Evolutionary conservation across 2,797 vertebrate species (phyloP).

Genomic region (Etheostoma nigrum): DNA sequence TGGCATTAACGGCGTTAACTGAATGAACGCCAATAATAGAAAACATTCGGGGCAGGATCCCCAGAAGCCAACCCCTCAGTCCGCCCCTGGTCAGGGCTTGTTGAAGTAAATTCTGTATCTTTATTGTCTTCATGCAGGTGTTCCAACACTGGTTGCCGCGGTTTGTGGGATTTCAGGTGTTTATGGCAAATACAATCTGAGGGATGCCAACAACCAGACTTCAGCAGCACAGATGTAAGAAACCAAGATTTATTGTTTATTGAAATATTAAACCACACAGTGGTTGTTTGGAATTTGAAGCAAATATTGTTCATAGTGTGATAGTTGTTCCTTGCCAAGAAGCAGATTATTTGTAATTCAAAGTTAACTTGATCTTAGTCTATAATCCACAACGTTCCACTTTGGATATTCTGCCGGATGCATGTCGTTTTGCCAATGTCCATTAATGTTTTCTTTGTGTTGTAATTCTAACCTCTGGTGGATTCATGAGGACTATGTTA

Average conservation of each 20-base stretch:
- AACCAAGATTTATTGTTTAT: not conserved
- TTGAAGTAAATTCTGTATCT: not conserved
- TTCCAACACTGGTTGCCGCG: slow-evolving; percentile 77
- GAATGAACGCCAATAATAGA: too few relatives aligned
- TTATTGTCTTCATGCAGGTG: slow-evolving; percentile 72
- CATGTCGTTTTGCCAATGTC: too few relatives aligned
- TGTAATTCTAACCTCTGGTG: too few relatives aligned
- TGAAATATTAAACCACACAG: not conserved
- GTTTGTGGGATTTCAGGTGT: slow-evolving; percentile 66
- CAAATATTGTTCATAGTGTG: not conserved
- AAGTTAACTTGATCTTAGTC: not conserved
- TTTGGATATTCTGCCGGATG: too few relatives aligned
- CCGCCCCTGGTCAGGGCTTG: too few relatives aligned
- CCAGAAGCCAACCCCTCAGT: too few relatives aligned
- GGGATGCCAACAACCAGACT: rapidly evolving
- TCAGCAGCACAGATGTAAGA: slow-evolving; percentile 81
- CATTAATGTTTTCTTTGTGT: too few relatives aligned
- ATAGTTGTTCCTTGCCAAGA: not conserved
- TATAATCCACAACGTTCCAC: too few relatives aligned
- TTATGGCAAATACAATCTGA: slow-evolving; percentile 72
- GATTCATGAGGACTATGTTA: too few relatives aligned
- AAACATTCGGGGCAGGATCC: too few relatives aligned
- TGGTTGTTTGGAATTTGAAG: not conserved
- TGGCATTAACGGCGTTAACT: too few relatives aligned
- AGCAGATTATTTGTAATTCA: not conserved